phyloP scores from a whole-genome alignment of 2,888 invertebrate genomes.

The Acanthococcus lagerstroemiae region DNA sequence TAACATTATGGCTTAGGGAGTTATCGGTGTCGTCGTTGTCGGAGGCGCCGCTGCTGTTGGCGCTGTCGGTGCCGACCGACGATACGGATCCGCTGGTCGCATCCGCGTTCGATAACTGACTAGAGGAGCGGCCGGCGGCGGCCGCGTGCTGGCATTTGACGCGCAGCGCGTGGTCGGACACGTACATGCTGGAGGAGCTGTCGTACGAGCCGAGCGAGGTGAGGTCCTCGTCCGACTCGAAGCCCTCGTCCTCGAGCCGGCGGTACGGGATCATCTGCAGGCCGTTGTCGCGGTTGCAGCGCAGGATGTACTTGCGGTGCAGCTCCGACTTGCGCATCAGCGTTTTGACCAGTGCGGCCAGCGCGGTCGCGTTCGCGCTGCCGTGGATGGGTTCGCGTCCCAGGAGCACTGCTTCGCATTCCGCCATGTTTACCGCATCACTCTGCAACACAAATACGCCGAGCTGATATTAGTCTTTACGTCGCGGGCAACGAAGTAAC shows the following conservation, averaged over 20 bases:
- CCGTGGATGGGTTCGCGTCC: constrained; percentile 37
- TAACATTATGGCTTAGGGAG: constrained; percentile 4
- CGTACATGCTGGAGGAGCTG: constrained; percentile 34
- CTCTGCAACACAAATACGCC: too few species aligned
- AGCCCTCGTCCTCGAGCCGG: constrained; percentile 37
- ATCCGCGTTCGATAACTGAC: constrained; percentile 33
- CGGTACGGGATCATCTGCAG: constrained; percentile 31
- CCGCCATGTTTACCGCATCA: too few species aligned
- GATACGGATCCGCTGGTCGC: constrained; percentile 27
- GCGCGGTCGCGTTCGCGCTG: constrained; percentile 36
- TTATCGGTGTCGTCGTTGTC: constrained; percentile 37
- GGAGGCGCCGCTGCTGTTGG: constrained; percentile 38
- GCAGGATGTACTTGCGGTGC: constrained; percentile 29
- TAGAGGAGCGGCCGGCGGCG: constrained; percentile 18
- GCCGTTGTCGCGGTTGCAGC: constrained; percentile 30
- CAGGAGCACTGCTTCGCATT: constrained; percentile 37
- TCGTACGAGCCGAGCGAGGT: constrained; percentile 36
- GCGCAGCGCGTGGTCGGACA: constrained; percentile 9
- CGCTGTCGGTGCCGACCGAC: constrained; percentile 37
- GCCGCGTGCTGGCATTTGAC: background rate
- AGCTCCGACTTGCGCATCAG: constrained; percentile 30
- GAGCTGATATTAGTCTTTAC: too few species aligned
- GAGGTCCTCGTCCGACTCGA: constrained; percentile 42
- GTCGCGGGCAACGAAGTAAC: too few species aligned
- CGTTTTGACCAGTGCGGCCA: constrained; percentile 35